These are phyloP conservation scores for Sycophila texana DNA, from an alignment of 2,888 invertebrate genomes.

Conservation along the genomic window DNA sequence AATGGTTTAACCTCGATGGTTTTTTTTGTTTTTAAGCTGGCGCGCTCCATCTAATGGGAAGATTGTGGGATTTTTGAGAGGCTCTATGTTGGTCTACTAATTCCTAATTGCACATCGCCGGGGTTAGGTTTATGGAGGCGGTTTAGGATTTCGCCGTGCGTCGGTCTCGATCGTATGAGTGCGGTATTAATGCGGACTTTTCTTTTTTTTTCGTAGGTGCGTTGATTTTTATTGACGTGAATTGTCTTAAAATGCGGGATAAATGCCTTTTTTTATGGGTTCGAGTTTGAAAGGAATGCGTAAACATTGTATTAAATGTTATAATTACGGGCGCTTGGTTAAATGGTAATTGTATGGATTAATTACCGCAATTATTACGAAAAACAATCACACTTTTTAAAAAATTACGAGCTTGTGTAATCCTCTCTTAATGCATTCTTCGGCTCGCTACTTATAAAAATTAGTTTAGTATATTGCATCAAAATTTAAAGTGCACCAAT, in stretches of 20 bases:
- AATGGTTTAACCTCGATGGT: conserved; percentile 22
- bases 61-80: conserved; percentile 29
- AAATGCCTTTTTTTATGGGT: conserved; percentile 5
- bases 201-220: conserved; percentile 4
- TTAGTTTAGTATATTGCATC: no score
- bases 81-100: conserved; percentile 15
- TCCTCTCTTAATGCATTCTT: no score
- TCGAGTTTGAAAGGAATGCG: conserved; percentile 30
- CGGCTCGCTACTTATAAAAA: no score
- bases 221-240: background rate
- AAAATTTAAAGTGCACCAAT: no score
- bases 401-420: no score
- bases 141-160: conserved; percentile 17
- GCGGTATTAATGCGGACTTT: background rate
- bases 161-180: no score
- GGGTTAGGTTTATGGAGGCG: conserved; percentile 27
- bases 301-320: conserved; percentile 19
- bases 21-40: background rate
- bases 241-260: conserved; percentile 27
- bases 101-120: conserved; percentile 46
- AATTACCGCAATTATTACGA: background rate
- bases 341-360: conserved; percentile 11
- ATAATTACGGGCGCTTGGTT: conserved; percentile 1
- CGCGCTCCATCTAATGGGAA: conserved; percentile 26
- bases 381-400: no score